These are phyloP conservation scores for Pungitius pungitius DNA, from an alignment of 2,113 vertebrate species.

Conservation along the genomic window DNA sequence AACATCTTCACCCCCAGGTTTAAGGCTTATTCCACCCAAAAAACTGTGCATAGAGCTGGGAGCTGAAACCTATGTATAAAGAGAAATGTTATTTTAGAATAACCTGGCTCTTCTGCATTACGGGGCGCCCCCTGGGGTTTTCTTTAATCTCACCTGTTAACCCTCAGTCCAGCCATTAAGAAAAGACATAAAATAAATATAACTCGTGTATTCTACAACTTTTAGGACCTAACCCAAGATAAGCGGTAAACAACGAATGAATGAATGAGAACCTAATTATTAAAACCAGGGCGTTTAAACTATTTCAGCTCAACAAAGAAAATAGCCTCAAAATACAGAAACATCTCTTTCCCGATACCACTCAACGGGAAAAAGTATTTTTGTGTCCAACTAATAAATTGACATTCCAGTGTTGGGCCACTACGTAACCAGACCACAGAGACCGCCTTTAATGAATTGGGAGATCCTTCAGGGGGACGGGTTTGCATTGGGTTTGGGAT, in stretches of 20 bases:
- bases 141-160: neutral
- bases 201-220: no score
- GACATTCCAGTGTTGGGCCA: no score
- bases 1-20: neutral
- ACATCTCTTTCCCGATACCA: neutral
- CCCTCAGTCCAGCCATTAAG: neutral
- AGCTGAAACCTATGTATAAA: neutral
- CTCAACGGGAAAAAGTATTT: no score
- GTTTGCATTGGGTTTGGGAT: neutral
- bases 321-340: neutral
- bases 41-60: neutral
- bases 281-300: neutral
- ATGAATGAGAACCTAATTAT: neutral
- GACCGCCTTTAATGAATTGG: neutral
- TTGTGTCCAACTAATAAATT: no score
- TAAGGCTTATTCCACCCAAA: neutral
- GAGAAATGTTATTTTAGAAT: neutral
- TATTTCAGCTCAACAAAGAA: neutral
- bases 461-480: neutral
- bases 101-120: neutral
- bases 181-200: no score
- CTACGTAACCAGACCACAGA: no score
- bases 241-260: no score
- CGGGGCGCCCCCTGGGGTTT: neutral
- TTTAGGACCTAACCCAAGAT: no score